Conservation (phyloP, 2,888 invertebrate genomes). For the Drosophila multiciliata region DNA sequence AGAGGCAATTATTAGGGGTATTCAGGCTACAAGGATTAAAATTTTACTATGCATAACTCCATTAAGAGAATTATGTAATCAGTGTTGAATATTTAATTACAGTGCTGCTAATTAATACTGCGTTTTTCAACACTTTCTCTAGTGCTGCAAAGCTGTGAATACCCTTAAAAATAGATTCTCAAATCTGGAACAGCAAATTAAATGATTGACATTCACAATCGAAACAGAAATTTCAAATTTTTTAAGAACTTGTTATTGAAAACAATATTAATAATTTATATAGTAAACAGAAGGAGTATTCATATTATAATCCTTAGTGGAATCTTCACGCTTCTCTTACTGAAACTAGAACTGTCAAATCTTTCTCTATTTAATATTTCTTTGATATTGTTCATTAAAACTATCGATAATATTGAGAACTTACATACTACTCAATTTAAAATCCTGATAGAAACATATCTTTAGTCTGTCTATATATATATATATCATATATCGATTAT, state of each 20-base stretch:
- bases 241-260: too few relatives aligned
- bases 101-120: neutral
- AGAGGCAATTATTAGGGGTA: neutral
- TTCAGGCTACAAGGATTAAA: neutral
- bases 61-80: neutral
- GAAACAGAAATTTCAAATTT: too few relatives aligned
- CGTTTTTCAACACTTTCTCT: neutral
- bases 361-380: too few relatives aligned
- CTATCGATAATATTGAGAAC: neutral
- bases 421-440: neutral
- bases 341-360: too few relatives aligned
- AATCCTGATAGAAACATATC: neutral
- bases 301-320: too few relatives aligned
- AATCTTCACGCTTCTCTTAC: too few relatives aligned
- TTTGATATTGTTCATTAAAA: too few relatives aligned
- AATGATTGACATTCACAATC: neutral
- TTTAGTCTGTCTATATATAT: neutral
- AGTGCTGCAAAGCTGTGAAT: neutral
- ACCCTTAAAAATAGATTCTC: fast-evolving
- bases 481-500: neutral
- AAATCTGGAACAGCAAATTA: neutral
- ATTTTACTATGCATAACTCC: neutral
- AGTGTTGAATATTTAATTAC: neutral
- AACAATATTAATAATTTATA: too few relatives aligned
- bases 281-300: too few relatives aligned